Evolutionary conservation across 2,888 invertebrate species (phyloP).

Genomic region (Capitulum mitella): DNA sequence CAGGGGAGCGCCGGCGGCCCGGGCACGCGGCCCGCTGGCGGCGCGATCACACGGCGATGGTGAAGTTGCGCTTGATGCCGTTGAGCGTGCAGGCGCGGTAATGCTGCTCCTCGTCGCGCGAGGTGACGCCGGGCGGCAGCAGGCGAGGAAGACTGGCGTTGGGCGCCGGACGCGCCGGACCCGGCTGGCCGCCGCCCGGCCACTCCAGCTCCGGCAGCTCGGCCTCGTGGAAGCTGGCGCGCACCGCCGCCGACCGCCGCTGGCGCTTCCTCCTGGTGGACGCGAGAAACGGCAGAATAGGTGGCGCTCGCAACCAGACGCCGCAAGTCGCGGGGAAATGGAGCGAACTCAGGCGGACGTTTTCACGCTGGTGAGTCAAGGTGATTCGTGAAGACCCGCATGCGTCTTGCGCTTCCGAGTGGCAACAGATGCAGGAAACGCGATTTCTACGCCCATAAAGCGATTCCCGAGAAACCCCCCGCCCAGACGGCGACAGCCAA

Average conservation of each 20-base stretch:
- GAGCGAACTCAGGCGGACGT: too few relatives aligned
- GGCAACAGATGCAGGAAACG: too few relatives aligned
- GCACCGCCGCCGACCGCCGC: background rate
- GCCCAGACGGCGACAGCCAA: too few relatives aligned
- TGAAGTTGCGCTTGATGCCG: constrained; percentile 18
- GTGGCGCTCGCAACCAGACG: too few relatives aligned
- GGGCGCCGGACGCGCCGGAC: background rate
- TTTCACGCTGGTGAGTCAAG: too few relatives aligned
- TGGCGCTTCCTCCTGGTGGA: background rate
- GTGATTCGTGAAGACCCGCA: too few relatives aligned
- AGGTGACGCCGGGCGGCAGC: background rate
- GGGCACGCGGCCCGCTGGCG: background rate
- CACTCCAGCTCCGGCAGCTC: constrained; percentile 9
- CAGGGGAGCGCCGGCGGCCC: too few relatives aligned
- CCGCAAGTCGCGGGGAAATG: too few relatives aligned
- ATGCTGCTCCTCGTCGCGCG: background rate
- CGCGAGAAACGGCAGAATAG: too few relatives aligned
- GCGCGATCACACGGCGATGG: constrained; percentile 16
- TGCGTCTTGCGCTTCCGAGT: too few relatives aligned
- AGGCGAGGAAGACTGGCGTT: constrained; percentile 17
- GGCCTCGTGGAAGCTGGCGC: constrained; percentile 8
- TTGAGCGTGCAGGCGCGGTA: constrained; percentile 18
- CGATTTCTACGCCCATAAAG: too few relatives aligned
- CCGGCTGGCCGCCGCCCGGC: background rate
- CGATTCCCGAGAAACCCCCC: background rate